Evolutionary conservation across 2,113 vertebrate species (phyloP).

Genomic region (Silurus glanis): DNA sequence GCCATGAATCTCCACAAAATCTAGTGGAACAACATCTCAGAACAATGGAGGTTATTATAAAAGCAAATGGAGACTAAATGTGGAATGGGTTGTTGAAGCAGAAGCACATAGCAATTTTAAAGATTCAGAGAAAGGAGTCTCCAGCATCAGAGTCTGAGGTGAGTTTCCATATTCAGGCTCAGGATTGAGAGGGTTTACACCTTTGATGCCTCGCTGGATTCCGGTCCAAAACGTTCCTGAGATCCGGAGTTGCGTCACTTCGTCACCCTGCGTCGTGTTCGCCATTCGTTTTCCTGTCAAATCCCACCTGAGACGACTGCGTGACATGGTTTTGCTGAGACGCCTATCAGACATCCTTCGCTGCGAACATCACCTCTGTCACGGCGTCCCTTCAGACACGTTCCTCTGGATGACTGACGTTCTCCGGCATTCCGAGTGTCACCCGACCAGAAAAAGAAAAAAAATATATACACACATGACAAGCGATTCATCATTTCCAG

Average conservation of each 20-base stretch:
- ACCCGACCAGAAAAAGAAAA: neutral
- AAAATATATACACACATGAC: neutral
- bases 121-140: too few species aligned
- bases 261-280: neutral
- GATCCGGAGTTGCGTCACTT: neutral
- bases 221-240: neutral
- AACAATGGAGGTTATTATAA: too few species aligned
- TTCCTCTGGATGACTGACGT: slow-evolving; percentile 4
- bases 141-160: too few species aligned
- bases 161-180: neutral
- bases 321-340: neutral
- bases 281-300: neutral
- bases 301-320: slow-evolving; percentile 6
- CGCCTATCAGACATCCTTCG: neutral
- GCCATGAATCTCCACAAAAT: too few species aligned
- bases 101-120: too few species aligned
- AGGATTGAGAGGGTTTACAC: neutral
- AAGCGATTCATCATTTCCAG: neutral
- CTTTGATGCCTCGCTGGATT: too few species aligned
- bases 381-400: neutral
- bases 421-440: slow-evolving; percentile 7
- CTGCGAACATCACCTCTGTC: too few species aligned
- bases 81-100: too few species aligned
- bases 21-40: too few species aligned
- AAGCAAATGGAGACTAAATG: too few species aligned